Base-by-base conservation (phyloP, 2,113 vertebrate species). In the Entosphenus tridentatus region DNA sequence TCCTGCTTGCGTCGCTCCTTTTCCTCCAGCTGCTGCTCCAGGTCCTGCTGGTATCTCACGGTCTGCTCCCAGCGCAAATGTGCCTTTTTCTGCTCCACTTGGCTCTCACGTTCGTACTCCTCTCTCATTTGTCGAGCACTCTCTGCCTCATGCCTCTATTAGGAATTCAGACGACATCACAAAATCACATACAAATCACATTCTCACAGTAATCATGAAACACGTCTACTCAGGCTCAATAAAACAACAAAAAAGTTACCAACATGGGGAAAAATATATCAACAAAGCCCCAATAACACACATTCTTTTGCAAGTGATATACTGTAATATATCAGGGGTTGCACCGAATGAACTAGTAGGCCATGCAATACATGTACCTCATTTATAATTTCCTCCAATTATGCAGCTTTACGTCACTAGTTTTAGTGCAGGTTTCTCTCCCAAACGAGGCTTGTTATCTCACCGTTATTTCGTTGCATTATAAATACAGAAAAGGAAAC, bases 1-100 rank as follows among this genome's bases (percentile, higher is more conserved):
- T 84, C 80, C 74, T 89, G 84, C 74, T 79, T 88, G 72, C 72
- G 82, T 56, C 12, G 74, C 73, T 95, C 87, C 68, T 78, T 83
- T 14, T 96, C 87, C 71, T 85, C 74, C 8, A 96, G 75, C 76
- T 97, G 93, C 67, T 79, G 81, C 68, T 87, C 82, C 71, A 97
- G 77, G n/a, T 86, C 83, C 67, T 75, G 77, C 68, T 81, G 83
- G 71, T 93, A 86, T 1, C 73, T 76, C 12, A 80, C 56, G 74
- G 79, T 75, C 68, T 83, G 80, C 75, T 85, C 69, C 1, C 79
- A 75, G 16, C 72, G 81, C 70, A 69, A 81, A 71, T 79, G 75
- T 58, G 86, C 78, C 67, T 76, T 78, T 65, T 74, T 78, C 67
- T 69, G 75, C 74, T 85, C 76, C 75, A 87, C 86, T 21, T 73